Percentiles rank a stretch among this genome's conserved stretches.
Evolutionary conservation across 1,140 invertebrate genomes (phyloP).

Genomic region (Drosophila miranda): DNA sequence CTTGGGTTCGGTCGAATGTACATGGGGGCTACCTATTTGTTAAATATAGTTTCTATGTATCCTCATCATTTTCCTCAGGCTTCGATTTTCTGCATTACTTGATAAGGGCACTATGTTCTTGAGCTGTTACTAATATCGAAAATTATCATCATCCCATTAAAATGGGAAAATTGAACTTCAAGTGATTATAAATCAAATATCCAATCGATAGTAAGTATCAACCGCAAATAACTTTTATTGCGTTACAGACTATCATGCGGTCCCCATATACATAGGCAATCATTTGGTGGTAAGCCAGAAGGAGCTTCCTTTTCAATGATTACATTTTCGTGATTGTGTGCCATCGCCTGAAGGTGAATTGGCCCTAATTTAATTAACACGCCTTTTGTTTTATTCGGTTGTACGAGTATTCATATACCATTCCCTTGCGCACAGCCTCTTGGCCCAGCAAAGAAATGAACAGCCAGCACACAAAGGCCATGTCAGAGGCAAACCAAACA

Average conservation of each 20-base stretch:
- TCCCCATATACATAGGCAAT: slow-evolving; percentile 31
- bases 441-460: slow-evolving; percentile 26
- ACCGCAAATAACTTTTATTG: background rate
- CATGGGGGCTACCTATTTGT: no score
- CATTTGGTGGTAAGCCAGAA: background rate
- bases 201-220: no score
- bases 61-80: no score
- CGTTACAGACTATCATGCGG: background rate
- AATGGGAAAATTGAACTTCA: no score
- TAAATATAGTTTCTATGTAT: no score
- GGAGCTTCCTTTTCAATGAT: slow-evolving; percentile 28
- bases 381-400: slow-evolving; percentile 39
- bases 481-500: slow-evolving; percentile 28
- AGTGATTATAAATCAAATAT: no score
- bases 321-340: slow-evolving; percentile 29
- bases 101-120: no score
- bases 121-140: no score
- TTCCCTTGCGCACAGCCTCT: background rate
- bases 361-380: slow-evolving; percentile 63
- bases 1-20: no score
- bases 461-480: slow-evolving; percentile 25
- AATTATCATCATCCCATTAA: no score
- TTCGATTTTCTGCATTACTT: no score
- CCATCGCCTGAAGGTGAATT: slow-evolving; percentile 35
- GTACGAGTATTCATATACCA: background rate